These are phyloP conservation scores for Rapana venosa DNA, from an alignment of 2,888 invertebrate genomes.

Conservation along the genomic window DNA sequence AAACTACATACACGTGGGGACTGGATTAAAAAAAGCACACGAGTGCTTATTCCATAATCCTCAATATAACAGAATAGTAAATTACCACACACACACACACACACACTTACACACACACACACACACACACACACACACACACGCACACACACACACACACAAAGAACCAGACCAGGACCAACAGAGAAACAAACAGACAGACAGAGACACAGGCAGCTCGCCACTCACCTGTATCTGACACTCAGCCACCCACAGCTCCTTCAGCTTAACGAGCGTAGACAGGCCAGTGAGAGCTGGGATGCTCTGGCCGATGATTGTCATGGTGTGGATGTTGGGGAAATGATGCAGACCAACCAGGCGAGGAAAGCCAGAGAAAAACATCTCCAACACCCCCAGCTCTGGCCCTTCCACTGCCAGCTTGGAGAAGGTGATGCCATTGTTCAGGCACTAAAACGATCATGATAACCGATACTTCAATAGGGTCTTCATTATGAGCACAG, in stretches of 20 bases:
- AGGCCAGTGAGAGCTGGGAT: conserved; percentile 66
- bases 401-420: conserved; percentile 66
- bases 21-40: no score
- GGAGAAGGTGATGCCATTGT: conserved; percentile 72
- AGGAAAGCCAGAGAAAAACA: conserved; percentile 77
- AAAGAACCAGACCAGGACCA: no score
- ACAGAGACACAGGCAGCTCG: not conserved
- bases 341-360: conserved; percentile 71
- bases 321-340: conserved; percentile 74
- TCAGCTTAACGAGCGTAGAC: conserved; percentile 56
- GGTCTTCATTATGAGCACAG: no score
- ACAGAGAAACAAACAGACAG: no score
- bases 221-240: conserved; percentile 64
- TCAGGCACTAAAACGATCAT: conserved; percentile 64
- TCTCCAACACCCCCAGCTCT: conserved; percentile 70
- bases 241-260: conserved; percentile 72
- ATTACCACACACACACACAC: not conserved
- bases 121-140: conserved; percentile 10
- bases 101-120: not conserved
- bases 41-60: no score
- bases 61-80: no score
- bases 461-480: not conserved
- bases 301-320: conserved; percentile 69
- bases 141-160: not conserved
- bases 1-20: no score